Percentiles rank a stretch among this genome's conserved stretches.
Conservation (phyloP, 2,797 vertebrate genomes). For the Spinus olivaceus region DNA sequence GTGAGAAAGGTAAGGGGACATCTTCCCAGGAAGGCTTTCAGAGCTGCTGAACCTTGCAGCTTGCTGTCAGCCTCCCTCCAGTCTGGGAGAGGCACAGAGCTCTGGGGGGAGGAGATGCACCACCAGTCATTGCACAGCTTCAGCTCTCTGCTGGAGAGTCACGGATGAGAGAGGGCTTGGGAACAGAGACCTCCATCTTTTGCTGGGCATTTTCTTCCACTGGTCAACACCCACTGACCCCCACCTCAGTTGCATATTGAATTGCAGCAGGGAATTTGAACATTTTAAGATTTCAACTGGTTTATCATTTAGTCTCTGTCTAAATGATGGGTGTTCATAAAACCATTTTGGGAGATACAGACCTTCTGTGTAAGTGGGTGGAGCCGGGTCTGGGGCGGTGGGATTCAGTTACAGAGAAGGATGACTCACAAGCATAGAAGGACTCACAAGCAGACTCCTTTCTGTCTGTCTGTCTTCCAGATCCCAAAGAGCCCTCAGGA, state of each 20-base stretch:
- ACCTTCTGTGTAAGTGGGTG: background rate
- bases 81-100: background rate
- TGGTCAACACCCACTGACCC: background rate
- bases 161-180: background rate
- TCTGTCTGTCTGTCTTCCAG: slow-evolving; percentile 39
- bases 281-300: background rate
- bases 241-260: background rate
- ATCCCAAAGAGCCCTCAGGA: background rate
- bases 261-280: background rate
- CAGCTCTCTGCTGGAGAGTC: background rate
- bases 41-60: background rate
- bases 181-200: background rate
- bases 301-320: background rate
- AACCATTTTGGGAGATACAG: background rate
- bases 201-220: background rate
- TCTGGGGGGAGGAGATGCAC: background rate
- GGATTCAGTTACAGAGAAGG: background rate
- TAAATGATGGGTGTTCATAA: background rate
- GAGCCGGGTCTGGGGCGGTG: background rate
- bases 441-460: background rate
- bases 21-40: background rate
- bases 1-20: slow-evolving; percentile 58
- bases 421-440: background rate
- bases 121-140: background rate
- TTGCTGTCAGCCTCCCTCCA: background rate